Base-by-base conservation (phyloP, 2,888 invertebrate genomes). In the Protophormia terraenovae region DNA sequence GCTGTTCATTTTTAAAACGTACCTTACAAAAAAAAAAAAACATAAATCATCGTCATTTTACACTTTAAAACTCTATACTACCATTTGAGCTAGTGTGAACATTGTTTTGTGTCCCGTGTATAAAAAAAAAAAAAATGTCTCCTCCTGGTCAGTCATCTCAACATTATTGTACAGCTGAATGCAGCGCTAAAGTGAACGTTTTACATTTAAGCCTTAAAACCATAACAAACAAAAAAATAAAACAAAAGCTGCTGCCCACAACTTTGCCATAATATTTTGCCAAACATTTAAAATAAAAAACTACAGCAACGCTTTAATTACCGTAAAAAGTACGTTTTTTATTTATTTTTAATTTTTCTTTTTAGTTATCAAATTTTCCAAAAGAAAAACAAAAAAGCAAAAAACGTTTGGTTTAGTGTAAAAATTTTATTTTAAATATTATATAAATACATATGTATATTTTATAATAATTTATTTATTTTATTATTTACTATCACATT, bases 371-470 rank as follows among this genome's bases (percentile, higher is more conserved):
- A 14, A 14, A n/a, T 64, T 45, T 58, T n/a, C n/a, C n/a, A 3
- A 71, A 62, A 47, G 27, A 72, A 67, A 67, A 22, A 47, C 38
- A 24, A 69, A n/a, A n/a, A n/a, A n/a, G n/a, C 14, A 71, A 50
- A 32, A 78, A 77, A 78, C 75, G 87, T 87, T 87, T 84, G 86
- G 86, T 87, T 87, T 86, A 87, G 87, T 86, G 86, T 82, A 82
- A 76, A 86, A 55, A 58, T 29, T 69, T 73, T 73, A 45, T 71
- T 60, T 67, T 19, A 60, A 73, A 41, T 73, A 86, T 62, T 82
- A 87, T 84, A 87, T 84, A 41, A 47, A 41, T 76, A 53, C 19
- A 14, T 45, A 47, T 62, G 14, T 38, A 58, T 45, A 55, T 73
- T 62, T 58, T 64, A 38, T 60, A 29, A 55, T 27, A 60, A 38